A percentile compares a stretch with the other conserved stretches of the same genome.
Evolutionary conservation across 2,113 vertebrate species (phyloP).

Genomic region (pig (Sus scrofa)): DNA sequence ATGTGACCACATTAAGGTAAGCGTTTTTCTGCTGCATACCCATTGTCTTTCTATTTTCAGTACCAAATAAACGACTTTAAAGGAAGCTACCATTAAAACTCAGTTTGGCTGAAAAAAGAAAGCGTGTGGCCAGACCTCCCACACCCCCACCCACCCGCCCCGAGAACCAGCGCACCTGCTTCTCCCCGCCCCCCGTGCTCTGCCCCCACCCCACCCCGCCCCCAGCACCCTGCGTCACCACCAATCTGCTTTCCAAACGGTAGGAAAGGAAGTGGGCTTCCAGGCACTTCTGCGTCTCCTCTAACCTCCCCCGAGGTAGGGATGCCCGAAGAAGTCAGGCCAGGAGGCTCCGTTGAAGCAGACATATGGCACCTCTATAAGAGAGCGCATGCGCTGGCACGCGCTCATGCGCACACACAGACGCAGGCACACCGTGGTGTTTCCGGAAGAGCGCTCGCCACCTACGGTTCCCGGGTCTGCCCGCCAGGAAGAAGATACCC

Average conservation of each 20-base stretch:
- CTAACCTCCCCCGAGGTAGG: not conserved
- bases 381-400: not conserved
- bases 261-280: not conserved
- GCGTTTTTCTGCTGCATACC: not conserved
- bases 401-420: not conserved
- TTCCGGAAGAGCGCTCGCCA: not conserved
- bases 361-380: not conserved
- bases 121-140: fast-evolving
- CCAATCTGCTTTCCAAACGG: not conserved
- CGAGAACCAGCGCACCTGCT: not conserved
- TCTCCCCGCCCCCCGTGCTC: not conserved
- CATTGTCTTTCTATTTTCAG: not conserved
- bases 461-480: not conserved
- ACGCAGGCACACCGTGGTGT: not conserved
- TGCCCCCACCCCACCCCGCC: too few species aligned
- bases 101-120: slow-evolving; percentile 7
- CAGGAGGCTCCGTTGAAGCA: not conserved
- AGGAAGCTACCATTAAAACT: not conserved
- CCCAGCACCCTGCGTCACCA: too few species aligned
- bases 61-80: slow-evolving; percentile 5
- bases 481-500: not conserved
- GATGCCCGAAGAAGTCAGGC: not conserved
- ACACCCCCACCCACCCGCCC: not conserved
- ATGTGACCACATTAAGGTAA: not conserved
- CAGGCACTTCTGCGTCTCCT: not conserved